Percentiles rank a stretch among this genome's conserved stretches.
phyloP scores from a whole-genome alignment of 2,888 invertebrate genomes.

The Boloria euphrosyne region DNA sequence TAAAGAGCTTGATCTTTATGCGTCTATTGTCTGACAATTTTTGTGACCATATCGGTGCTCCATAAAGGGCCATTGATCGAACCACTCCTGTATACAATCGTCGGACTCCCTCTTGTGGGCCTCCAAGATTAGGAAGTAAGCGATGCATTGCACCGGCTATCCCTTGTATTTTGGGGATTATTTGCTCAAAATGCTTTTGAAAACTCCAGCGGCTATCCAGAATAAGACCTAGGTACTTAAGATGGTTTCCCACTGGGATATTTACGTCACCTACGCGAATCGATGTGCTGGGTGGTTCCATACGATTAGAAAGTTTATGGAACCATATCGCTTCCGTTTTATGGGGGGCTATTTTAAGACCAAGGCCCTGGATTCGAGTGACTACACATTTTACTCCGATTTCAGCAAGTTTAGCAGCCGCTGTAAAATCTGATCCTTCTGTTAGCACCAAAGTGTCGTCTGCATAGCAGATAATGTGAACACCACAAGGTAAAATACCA shows the following conservation, averaged over 20 bases:
- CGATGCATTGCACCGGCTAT: constrained; percentile 29
- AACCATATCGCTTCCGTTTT: too few species aligned
- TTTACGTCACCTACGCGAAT: constrained; percentile 21
- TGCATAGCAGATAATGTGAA: constrained; percentile 36
- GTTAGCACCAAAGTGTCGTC: constrained; percentile 31
- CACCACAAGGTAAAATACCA: too few species aligned
- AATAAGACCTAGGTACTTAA: constrained; percentile 29
- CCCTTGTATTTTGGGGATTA: constrained; percentile 17
- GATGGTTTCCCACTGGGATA: constrained; percentile 8
- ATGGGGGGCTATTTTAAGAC: constrained; percentile 2
- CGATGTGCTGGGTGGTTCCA: constrained; percentile 17
- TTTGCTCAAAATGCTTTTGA: constrained; percentile 28
- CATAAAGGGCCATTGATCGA: not conserved
- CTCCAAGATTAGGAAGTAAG: constrained; percentile 30
- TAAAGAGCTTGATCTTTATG: not conserved
- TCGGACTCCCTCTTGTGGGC: not conserved
- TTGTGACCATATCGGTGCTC: not conserved
- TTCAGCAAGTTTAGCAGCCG: too few species aligned
- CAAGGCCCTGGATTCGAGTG: constrained; percentile 16
- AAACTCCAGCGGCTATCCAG: constrained; percentile 33
- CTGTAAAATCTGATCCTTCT: too few species aligned
- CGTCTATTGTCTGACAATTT: not conserved
- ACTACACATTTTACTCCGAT: too few species aligned
- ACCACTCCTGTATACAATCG: not conserved
- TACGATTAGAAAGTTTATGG: not conserved